Evolutionary conservation across 1,140 invertebrate species (phyloP).

Genomic region (Drosophila nigrodunni): DNA sequence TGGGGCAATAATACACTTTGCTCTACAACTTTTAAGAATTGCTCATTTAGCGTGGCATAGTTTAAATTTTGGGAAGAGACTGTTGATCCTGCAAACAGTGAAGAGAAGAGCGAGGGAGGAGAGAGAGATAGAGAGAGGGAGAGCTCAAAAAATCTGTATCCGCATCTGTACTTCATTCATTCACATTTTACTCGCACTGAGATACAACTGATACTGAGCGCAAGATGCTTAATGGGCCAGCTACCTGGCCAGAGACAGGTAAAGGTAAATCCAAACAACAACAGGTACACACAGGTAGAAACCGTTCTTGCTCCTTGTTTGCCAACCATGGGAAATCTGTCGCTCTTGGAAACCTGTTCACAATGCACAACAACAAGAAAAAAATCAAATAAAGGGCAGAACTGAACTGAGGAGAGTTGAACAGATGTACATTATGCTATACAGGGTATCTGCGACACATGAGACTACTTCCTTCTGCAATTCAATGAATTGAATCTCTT

Average conservation of each 20-base stretch:
- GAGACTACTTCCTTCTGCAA: slow-evolving; percentile 55
- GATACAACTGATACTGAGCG: not conserved
- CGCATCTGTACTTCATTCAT: slow-evolving; percentile 77
- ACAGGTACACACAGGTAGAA: slow-evolving; percentile 50
- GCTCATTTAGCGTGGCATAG: slow-evolving; percentile 29
- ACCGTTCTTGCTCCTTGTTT: slow-evolving; percentile 60
- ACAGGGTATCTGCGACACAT: not conserved
- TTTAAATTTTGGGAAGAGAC: slow-evolving; percentile 1
- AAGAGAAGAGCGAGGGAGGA: slow-evolving; percentile 12
- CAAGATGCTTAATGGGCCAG: slow-evolving; percentile 74
- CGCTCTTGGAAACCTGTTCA: slow-evolving; percentile 18
- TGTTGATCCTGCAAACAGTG: not conserved
- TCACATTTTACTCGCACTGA: slow-evolving; percentile 50
- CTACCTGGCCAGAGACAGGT: slow-evolving; percentile 45
- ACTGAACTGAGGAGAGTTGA: slow-evolving; percentile 51
- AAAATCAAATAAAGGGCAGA: slow-evolving; percentile 30
- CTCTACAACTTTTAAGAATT: not conserved
- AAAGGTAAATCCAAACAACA: slow-evolving; percentile 50
- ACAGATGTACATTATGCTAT: slow-evolving; percentile 18
- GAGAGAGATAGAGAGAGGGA: not conserved
- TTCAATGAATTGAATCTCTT: slow-evolving; percentile 61
- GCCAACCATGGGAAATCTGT: slow-evolving; percentile 75
- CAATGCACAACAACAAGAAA: not conserved
- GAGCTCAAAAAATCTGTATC: slow-evolving; percentile 17
- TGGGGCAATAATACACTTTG: slow-evolving; percentile 1